Base-by-base conservation (phyloP, 2,113 vertebrate genomes). In the Tetrao urogallus region DNA sequence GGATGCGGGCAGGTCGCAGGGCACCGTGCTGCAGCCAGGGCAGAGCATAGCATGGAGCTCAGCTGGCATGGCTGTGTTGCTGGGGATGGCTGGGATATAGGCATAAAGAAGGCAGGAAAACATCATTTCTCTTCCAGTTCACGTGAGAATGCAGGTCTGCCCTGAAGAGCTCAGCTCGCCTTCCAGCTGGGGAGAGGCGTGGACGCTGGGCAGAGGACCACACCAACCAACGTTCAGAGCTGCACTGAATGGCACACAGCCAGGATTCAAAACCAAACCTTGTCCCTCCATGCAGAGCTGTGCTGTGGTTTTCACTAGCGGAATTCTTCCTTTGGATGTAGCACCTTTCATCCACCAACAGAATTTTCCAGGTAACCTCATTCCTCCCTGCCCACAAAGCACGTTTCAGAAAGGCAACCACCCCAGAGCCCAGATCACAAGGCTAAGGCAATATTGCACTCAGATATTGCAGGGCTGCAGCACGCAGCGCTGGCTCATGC, bases 281-380 rank as follows among this genome's bases (percentile, higher is more conserved):
- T 54, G 22, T 7, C 63, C n/a, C 27, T 22, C 57, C 52, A 61
- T 45, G n/a, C 27, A 43, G 47, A 77, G 54, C 58, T 40, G 65
- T 40, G 45, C 77, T 57, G 66, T 40, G 45, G 54, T 32, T 47
- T 67, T 67, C 27, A 30, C 60, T 19, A 34, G 21, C 30, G 38
- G 67, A 57, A 34, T 56, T 38, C 34, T 56, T 48, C 54, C 60
- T 73, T 52, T 36, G 38, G n/a, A 54, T 40, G 19, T 24, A 63
- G 65, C 47, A 73, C 38, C 52, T 63, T 67, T 72, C 56, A 72
- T 43, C 60, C 61, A 40, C 30, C 72, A 69, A 42, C n/a, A 14
- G 73, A 79, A 75, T 70, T 90, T 75, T 83, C 63, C 30, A 48
- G 83, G 69, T 67, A 87, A 83, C 61, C 22, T 79, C 78, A 42